phyloP scores from a whole-genome alignment of 1,140 invertebrate genomes.

The Zaprionus kolodkinae region DNA sequence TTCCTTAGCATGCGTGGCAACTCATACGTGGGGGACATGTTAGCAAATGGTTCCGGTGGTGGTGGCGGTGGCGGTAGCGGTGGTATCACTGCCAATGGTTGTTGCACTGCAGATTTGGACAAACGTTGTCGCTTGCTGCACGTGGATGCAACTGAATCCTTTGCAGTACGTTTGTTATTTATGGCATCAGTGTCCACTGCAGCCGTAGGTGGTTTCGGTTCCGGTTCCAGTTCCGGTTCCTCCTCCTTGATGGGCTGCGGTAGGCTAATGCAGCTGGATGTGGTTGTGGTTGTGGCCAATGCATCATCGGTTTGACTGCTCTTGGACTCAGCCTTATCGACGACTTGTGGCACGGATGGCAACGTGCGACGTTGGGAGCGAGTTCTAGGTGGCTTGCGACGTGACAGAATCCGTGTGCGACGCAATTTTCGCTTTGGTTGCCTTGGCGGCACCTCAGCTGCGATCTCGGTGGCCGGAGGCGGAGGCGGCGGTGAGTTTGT shows the following conservation, averaged over 20 bases:
- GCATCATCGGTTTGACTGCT: not conserved
- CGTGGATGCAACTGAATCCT: not conserved
- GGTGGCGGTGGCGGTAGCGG: slow-evolving; percentile 62
- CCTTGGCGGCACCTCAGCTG: no score
- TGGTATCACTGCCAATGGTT: slow-evolving; percentile 57
- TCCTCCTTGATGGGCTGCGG: not conserved
- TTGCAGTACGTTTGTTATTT: not conserved
- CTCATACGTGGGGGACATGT: slow-evolving; percentile 39
- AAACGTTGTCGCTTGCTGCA: slow-evolving; percentile 14
- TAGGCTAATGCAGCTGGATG: not conserved
- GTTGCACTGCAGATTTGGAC: slow-evolving; percentile 3
- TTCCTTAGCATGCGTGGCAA: slow-evolving; percentile 27
- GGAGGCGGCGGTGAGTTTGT: slow-evolving; percentile 19
- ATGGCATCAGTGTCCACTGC: not conserved
- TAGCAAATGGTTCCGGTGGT: slow-evolving; percentile 48
- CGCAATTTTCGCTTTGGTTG: not conserved
- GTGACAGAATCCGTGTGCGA: slow-evolving; percentile 23
- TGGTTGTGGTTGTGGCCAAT: not conserved
- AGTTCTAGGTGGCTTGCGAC: slow-evolving; percentile 11
- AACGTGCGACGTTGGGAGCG: no score
- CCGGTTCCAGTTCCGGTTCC: not conserved
- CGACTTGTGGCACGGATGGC: not conserved
- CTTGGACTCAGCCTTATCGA: not conserved
- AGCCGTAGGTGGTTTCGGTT: not conserved
- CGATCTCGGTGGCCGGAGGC: not conserved